Conservation (phyloP, 2,888 invertebrate species). For the Serrognathus titanus region DNA sequence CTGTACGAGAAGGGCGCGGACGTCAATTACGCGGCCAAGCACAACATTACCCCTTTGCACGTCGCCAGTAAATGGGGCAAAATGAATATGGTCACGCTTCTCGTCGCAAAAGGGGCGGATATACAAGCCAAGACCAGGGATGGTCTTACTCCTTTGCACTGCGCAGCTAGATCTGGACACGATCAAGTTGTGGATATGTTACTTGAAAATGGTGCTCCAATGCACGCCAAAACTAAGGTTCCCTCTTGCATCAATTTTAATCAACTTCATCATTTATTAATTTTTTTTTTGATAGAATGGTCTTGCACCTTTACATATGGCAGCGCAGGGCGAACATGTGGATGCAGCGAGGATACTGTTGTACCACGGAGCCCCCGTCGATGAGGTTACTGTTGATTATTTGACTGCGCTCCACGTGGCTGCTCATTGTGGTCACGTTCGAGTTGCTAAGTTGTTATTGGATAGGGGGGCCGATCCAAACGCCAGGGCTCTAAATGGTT, state of each 20-base stretch:
- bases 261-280: background rate
- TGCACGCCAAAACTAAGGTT: constrained; percentile 93
- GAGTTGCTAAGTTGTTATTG: constrained; percentile 87
- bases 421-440: constrained; percentile 89
- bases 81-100: constrained; percentile 83
- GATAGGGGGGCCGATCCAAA: constrained; percentile 97
- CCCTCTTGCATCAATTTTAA: background rate
- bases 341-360: constrained; percentile 91
- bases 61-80: constrained; percentile 99
- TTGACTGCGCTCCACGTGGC: constrained; percentile 95
- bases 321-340: constrained; percentile 97
- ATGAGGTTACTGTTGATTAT: constrained; percentile 98
- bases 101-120: constrained; percentile 84
- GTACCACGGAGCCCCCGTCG: constrained; percentile 93
- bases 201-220: constrained; percentile 85
- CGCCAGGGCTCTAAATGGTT: constrained; percentile 93
- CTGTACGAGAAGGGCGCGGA: constrained; percentile 89
- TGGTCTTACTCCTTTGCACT: constrained; percentile 93
- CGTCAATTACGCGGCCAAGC: constrained; percentile 94
- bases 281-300: constrained; percentile 66
- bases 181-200: constrained; percentile 89
- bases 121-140: constrained; percentile 93
- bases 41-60: constrained; percentile 96
- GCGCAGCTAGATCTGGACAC: constrained; percentile 95
- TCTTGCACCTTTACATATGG: constrained; percentile 96